These are phyloP conservation scores for Agrypnus murinus DNA, from an alignment of 2,888 invertebrate species.

Conservation along the genomic window DNA sequence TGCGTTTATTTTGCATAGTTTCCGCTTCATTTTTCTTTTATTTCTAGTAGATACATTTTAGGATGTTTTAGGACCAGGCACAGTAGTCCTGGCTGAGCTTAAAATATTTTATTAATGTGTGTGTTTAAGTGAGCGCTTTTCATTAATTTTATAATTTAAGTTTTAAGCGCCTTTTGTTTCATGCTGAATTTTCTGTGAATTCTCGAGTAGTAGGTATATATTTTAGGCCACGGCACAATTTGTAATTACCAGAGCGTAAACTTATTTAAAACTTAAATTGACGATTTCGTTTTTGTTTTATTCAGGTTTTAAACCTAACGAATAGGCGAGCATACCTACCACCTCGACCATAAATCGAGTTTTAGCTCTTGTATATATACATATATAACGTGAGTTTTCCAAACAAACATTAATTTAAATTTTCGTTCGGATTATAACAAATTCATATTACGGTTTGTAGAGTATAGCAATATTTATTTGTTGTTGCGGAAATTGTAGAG, in stretches of 20 bases:
- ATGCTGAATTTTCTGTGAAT: conserved; percentile 21
- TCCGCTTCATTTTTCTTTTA: conserved; percentile 33
- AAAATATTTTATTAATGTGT: conserved; percentile 42
- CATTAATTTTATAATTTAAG: conserved; percentile 41
- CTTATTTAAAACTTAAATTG: conserved; percentile 38
- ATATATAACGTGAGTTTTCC: too few relatives aligned
- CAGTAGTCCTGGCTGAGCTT: conserved; percentile 15
- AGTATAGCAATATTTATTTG: neutral
- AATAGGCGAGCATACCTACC: too few relatives aligned
- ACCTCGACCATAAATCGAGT: too few relatives aligned
- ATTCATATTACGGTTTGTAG: conserved; percentile 3
- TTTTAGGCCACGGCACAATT: conserved; percentile 21
- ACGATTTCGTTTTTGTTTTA: conserved; percentile 8
- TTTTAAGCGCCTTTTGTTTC: conserved; percentile 34
- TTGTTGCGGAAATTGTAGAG: neutral
- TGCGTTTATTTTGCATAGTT: conserved; percentile 38
- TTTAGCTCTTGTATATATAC: too few relatives aligned
- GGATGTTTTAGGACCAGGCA: conserved; percentile 28
- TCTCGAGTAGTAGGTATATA: conserved; percentile 11
- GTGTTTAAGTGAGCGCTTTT: conserved; percentile 42
- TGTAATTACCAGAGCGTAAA: conserved; percentile 20
- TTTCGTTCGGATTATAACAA: conserved; percentile 1
- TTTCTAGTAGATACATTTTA: neutral
- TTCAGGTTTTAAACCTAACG: neutral
- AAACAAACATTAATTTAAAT: conserved; percentile 5